Evolutionary conservation across 2,888 invertebrate genomes (phyloP), one percentile per base, ranked within the genome.

Genomic region (Leptopilina myrica): DNA sequence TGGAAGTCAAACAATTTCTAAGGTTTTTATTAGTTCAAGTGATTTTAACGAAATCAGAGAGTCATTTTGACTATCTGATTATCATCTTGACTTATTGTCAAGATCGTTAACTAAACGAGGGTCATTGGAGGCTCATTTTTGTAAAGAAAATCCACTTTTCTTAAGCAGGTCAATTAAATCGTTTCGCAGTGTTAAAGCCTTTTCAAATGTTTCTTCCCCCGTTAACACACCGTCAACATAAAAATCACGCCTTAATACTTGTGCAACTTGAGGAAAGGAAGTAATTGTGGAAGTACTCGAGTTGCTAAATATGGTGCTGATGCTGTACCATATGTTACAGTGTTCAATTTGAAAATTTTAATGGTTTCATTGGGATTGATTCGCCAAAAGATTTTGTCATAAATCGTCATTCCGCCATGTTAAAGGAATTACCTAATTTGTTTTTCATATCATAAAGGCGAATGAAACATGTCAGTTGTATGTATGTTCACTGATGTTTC

Each of bases 381-480:
- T 43, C 43, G 43, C 43, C 43, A 43, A 6, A 43, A 2, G 7
- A 43, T 43, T 43, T 43, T 43, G 1, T 43, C 1, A 20, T 5
- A 43, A 46, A 66, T 11, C 43, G 46, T n/a, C 66, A n/a, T 15
- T 46, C 1, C n/a, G 66, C 66, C 8, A 20, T 66, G 9, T 66
- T n/a, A 14, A 15, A 46, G 0, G 64, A 26, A 6, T 64, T 6
- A 20, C 64, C 64, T 26, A 40, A 26, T 26, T 65, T 26, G 5
- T 4, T 12, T 12, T 26, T 33, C 0, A 11, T 40, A 2, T 9
- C 9, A 12, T 65, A 4, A 33, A 65, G 1, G 1, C 15, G 66
- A 81, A 67, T 80, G 59, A n/a, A 53, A 53, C 11, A 5, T 9
- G 11, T 53, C 11, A 53, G 11, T 53, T 4, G 53, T 53, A 1